Conservation (phyloP, 2,888 invertebrate genomes). For the Tetrapedia diversipes region DNA sequence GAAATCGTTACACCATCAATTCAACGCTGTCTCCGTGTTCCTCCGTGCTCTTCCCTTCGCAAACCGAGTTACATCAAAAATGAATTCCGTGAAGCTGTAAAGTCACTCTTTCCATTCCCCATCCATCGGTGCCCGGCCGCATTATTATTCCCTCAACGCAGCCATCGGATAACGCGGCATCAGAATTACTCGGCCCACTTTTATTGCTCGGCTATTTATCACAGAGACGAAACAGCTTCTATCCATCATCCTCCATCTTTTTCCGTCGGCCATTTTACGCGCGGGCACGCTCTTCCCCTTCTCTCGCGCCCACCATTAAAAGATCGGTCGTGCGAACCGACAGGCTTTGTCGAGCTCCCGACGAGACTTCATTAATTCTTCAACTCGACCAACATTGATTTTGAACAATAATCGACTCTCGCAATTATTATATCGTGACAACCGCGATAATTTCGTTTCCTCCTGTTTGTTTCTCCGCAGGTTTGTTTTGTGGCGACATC, state of each 20-base stretch:
- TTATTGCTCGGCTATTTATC: constrained; percentile 50
- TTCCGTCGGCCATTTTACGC: constrained; percentile 18
- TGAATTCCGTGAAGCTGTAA: neutral
- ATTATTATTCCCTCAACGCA: constrained; percentile 21
- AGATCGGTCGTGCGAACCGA: constrained; percentile 3
- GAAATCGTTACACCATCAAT: neutral
- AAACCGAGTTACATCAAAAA: neutral
- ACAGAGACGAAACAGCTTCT: constrained; percentile 29
- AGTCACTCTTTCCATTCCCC: constrained; percentile 2
- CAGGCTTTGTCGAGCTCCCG: constrained; percentile 15
- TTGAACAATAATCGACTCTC: neutral
- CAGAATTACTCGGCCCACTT: constrained; percentile 35
- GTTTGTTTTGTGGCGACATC: too few relatives aligned
- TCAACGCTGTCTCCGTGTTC: neutral
- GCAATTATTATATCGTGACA: too few relatives aligned
- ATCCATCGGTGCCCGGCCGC: neutral
- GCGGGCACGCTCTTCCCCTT: too few relatives aligned
- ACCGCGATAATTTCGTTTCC: too few relatives aligned
- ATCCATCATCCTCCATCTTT: constrained; percentile 55
- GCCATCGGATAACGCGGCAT: constrained; percentile 26
- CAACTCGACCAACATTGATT: neutral
- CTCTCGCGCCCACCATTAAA: constrained; percentile 2
- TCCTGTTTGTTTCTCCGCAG: too few relatives aligned
- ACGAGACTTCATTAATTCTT: constrained; percentile 25
- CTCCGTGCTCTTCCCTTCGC: neutral